Evolutionary conservation across 2,797 vertebrate species (phyloP).

Genomic region (Heterohyrax brucei): DNA sequence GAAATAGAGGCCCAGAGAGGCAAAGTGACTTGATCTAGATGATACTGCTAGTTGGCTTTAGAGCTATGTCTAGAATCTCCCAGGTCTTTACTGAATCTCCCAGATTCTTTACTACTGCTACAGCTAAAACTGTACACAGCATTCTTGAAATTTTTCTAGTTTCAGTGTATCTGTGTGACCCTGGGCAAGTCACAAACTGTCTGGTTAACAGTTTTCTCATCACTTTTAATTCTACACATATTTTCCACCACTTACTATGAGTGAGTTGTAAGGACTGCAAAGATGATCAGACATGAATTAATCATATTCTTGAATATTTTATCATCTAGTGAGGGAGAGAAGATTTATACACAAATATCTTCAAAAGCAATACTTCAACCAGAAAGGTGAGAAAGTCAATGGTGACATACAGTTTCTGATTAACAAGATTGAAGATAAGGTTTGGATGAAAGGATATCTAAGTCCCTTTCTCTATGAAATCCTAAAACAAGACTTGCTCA

Average conservation of each 20-base stretch:
- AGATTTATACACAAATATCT: neutral
- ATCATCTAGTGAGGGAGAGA: neutral
- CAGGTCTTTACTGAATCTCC: neutral
- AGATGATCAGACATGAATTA: conserved; percentile 26
- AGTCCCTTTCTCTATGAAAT: neutral
- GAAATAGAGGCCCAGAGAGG: conserved; percentile 25
- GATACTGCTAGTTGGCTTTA: neutral
- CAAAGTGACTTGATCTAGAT: conserved; percentile 34
- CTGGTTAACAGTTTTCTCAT: conserved; percentile 3
- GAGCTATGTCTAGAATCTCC: neutral
- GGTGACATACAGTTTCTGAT: conserved; percentile 38
- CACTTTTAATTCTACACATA: conserved; percentile 58
- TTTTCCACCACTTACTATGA: neutral
- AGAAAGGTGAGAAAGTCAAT: conserved; percentile 12
- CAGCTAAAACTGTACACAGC: conserved; percentile 6
- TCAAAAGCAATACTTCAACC: neutral
- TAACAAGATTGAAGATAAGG: conserved; percentile 31
- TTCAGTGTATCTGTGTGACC: conserved; percentile 13
- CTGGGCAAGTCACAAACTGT: neutral
- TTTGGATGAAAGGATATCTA: conserved; percentile 18
- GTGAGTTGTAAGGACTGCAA: conserved; percentile 53
- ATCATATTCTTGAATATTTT: conserved; percentile 62
- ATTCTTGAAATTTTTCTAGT: conserved; percentile 32
- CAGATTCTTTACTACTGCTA: neutral
- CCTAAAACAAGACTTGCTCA: neutral